phyloP scores from a whole-genome alignment of 2,113 vertebrate genomes.

The Poeciliopsis retropinna region DNA sequence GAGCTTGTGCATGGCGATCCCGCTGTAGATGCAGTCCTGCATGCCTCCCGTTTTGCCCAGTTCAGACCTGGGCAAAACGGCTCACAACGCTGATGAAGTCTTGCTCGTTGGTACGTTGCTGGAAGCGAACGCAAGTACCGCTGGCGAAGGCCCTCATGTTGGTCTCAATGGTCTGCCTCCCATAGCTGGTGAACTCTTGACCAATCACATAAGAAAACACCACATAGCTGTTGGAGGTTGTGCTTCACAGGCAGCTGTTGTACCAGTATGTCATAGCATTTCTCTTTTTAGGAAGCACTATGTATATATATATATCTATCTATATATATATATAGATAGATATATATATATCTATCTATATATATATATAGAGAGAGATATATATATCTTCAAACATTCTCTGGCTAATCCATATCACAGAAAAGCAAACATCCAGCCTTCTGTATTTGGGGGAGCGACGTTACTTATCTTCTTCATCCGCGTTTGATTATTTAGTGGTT shows the following conservation, averaged over 20 bases:
- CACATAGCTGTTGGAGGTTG: neutral
- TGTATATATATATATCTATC: too few species aligned
- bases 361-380: too few species aligned
- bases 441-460: neutral
- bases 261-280: conserved; percentile 21
- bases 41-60: too few species aligned
- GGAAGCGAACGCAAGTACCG: too few species aligned
- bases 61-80: too few species aligned
- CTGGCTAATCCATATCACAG: neutral
- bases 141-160: too few species aligned
- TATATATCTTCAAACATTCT: neutral
- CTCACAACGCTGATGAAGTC: too few species aligned
- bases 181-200: neutral
- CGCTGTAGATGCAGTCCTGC: conserved; percentile 38
- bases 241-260: conserved; percentile 1
- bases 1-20: conserved; percentile 37
- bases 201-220: neutral
- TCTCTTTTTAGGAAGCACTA: neutral
- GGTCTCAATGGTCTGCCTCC: neutral
- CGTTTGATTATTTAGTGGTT: conserved; percentile 29
- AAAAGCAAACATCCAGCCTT: neutral
- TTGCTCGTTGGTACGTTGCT: too few species aligned
- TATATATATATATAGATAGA: too few species aligned
- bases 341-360: too few species aligned
- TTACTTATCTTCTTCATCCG: conserved; percentile 1